Percentiles rank a stretch among this genome's conserved stretches.
Conservation (phyloP, 1,140 invertebrate species). For the Eufriesea mexicana region DNA sequence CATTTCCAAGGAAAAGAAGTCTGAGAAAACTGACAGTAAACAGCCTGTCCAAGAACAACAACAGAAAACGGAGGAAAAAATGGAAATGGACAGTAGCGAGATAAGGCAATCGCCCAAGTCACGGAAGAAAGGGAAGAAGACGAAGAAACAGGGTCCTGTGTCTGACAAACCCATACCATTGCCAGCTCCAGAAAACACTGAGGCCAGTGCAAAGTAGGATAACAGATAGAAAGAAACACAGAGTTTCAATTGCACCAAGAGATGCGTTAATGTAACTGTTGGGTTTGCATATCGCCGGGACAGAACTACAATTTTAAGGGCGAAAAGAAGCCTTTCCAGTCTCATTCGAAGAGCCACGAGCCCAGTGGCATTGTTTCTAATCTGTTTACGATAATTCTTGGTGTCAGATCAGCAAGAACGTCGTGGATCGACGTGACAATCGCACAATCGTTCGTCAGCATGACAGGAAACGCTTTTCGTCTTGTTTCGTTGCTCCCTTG, state of each 20-base stretch:
- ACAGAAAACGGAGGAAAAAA: conserved; percentile 20
- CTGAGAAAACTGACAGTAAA: not conserved
- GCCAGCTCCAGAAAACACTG: conserved; percentile 47
- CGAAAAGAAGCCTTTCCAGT: not conserved
- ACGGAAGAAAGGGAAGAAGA: conserved; percentile 73
- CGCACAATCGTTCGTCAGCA: not conserved
- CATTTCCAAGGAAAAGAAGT: not conserved
- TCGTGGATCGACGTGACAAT: conserved; percentile 42
- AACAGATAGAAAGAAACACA: not conserved
- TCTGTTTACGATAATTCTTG: not conserved
- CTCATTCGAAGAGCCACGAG: not conserved
- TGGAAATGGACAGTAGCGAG: conserved; percentile 41
- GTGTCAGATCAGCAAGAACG: not conserved
- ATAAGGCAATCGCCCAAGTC: conserved; percentile 55
- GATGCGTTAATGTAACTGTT: not conserved
- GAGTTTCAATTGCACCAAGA: not conserved
- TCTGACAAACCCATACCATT: conserved; percentile 77
- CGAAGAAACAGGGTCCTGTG: conserved; percentile 73
- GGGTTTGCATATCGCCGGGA: not conserved
- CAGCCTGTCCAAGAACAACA: conserved; percentile 5
- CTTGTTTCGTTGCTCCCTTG: not conserved
- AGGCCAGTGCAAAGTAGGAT: conserved; percentile 29
- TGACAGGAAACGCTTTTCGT: not conserved
- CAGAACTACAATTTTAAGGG: not conserved
- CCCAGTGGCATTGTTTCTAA: not conserved